A percentile compares a stretch with the other conserved stretches of the same genome.
phyloP scores from a whole-genome alignment of 2,113 vertebrate species.

The Boleophthalmus pectinirostris region DNA sequence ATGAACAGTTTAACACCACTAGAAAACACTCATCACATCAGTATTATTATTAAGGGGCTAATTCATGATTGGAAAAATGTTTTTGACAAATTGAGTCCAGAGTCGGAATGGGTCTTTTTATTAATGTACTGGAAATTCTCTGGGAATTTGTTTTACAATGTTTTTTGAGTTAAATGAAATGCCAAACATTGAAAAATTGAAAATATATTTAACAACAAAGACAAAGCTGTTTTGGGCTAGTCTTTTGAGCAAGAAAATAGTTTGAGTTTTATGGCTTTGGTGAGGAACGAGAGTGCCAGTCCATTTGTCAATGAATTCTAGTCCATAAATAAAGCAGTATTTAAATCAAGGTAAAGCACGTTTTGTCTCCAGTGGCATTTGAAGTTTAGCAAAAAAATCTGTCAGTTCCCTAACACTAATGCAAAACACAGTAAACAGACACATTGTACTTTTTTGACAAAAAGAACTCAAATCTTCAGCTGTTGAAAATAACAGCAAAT shows the following conservation, averaged over 20 bases:
- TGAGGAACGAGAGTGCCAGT: no score
- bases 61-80: slow-evolving; percentile 69
- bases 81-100: slow-evolving; percentile 58
- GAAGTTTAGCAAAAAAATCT: slow-evolving; percentile 37
- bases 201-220: neutral
- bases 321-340: no score
- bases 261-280: no score
- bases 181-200: neutral
- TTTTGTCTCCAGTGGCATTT: slow-evolving; percentile 35
- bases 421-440: slow-evolving; percentile 31
- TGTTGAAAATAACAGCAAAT: slow-evolving; percentile 14
- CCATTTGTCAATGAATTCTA: no score
- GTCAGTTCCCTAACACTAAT: slow-evolving; percentile 34
- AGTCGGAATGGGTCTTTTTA: slow-evolving; percentile 56
- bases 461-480: slow-evolving; percentile 15
- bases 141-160: no score
- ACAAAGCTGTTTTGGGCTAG: neutral
- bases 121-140: slow-evolving; percentile 1
- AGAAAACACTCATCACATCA: slow-evolving; percentile 59
- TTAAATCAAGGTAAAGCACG: no score
- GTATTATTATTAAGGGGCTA: slow-evolving; percentile 57
- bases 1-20: slow-evolving; percentile 54
- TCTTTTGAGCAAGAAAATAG: no score
- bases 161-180: slow-evolving; percentile 27
- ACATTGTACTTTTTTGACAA: slow-evolving; percentile 24